These are phyloP conservation scores for Subanguina moxae DNA, from an alignment of 1,140 invertebrate genomes.

Conservation along the genomic window DNA sequence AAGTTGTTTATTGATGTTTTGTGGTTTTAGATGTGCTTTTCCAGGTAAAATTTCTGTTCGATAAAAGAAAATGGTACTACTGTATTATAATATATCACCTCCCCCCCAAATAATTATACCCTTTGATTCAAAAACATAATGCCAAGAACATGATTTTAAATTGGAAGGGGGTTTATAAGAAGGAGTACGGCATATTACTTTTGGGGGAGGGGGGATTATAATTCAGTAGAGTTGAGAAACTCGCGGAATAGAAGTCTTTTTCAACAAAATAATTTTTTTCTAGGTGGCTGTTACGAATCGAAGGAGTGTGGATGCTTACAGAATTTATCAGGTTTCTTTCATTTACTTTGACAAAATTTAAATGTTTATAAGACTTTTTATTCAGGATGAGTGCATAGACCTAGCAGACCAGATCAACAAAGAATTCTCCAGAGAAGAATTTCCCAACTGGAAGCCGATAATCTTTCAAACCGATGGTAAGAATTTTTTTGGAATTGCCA, in stretches of 20 bases:
- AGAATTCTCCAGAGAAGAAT: constrained; percentile 35
- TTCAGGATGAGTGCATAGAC: constrained; percentile 53
- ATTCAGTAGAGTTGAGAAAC: no score
- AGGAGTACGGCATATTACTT: no score
- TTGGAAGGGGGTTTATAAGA: no score
- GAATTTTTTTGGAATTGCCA: not conserved
- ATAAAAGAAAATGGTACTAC: no score
- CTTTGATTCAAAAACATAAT: no score
- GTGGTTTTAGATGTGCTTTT: constrained; percentile 8
- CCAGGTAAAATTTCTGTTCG: not conserved
- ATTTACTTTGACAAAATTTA: not conserved
- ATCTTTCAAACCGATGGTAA: constrained; percentile 56
- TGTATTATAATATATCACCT: no score
- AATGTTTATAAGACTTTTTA: not conserved
- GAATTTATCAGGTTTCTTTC: constrained; percentile 46
- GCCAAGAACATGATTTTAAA: no score
- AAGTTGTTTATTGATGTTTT: not conserved
- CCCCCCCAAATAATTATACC: no score
- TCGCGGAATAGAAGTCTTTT: no score
- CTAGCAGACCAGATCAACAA: constrained; percentile 54
- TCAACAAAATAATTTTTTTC: constrained; percentile 17
- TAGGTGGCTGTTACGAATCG: constrained; percentile 56
- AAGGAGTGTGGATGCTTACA: constrained; percentile 55
- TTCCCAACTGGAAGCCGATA: constrained; percentile 51
- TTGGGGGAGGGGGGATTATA: no score